Evolutionary conservation across 2,888 invertebrate genomes (phyloP).

Genomic region (Steinernema scapterisci): DNA sequence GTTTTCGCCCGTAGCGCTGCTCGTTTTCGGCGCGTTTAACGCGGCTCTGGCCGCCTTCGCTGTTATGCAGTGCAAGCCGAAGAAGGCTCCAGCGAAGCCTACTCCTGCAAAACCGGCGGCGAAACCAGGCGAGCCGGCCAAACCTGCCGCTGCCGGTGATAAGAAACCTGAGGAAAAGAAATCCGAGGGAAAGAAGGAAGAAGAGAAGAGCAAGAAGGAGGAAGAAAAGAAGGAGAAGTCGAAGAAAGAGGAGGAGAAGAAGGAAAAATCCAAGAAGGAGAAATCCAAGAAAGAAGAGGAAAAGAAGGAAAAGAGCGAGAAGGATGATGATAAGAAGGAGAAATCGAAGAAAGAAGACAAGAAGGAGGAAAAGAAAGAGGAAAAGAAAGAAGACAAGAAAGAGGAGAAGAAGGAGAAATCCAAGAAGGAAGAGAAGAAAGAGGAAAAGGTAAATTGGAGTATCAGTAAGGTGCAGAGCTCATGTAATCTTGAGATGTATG

Average conservation of each 20-base stretch:
- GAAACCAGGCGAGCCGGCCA: neutral
- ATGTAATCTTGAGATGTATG: too few species aligned
- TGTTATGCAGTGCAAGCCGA: neutral
- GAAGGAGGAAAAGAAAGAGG: conserved; percentile 19
- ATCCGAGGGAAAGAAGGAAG: neutral
- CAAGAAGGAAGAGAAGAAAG: conserved; percentile 28
- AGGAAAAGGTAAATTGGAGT: neutral
- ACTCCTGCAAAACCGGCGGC: neutral
- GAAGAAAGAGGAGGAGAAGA: conserved; percentile 5
- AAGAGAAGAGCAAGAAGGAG: conserved; percentile 6
- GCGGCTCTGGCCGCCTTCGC: neutral
- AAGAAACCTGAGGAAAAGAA: conserved; percentile 3
- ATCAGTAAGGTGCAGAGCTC: too few species aligned
- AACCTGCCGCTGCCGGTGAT: neutral
- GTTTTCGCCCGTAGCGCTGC: neutral
- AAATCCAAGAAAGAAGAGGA: conserved; percentile 33
- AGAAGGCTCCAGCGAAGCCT: conserved; percentile 16
- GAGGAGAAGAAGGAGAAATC: conserved; percentile 23
- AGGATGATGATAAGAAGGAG: conserved; percentile 38
- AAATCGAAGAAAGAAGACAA: conserved; percentile 31
- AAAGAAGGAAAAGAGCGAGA: conserved; percentile 32
- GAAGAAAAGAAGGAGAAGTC: conserved; percentile 1
- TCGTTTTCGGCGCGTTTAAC: neutral
- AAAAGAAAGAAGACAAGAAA: too few species aligned
- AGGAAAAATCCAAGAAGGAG: neutral